Evolutionary conservation across 2,888 invertebrate species (phyloP), one percentile per base, ranked within the genome.

Genomic region (Nymphalis c-album): DNA sequence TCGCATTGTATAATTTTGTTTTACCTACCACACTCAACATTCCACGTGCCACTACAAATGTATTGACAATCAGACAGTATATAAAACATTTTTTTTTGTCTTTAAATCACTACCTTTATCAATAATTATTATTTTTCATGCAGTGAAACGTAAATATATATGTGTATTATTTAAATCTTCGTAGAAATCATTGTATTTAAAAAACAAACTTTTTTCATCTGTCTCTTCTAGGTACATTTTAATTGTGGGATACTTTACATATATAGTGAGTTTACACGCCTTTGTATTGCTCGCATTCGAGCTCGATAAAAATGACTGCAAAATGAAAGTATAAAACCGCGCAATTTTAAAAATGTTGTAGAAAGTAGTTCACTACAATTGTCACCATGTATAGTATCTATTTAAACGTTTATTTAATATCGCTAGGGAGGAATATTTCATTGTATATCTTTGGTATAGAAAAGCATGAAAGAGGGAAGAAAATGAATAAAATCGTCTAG

Each of bases 241-340:
- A 61, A 60, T 31, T 65, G 60, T 53, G 46, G 57, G 55, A 57
- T 58, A 47, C 35, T 71, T 63, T 77, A 78, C 75, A 64, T 67
- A 69, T 71, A 73, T 61, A 63, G 57, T 61, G 64, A 64, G 81
- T 83, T 85, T 85, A 83, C 85, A 84, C 78, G 81, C 82, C 82
- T 88, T 88, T 88, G 86, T 87, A 83, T 84, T 79, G 78, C 78
- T 80, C 79, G 82, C 79, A 85, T 85, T 86, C 84, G 83, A 84
- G 82, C 84, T 84, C 85, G 85, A 87, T 86, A 88, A 87, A 87
- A 87, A 85, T 84, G 76, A 80, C 78, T 77, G 76, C 73, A 77
- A 76, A 53, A 60, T 53, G 46, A 31, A 60, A 64, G 67, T 61
- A 70, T 61, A 71, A 51, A 61, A 61, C 47, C 51, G 40, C 59